phyloP scores from a whole-genome alignment of 2,113 vertebrate genomes.

The Rhabdornis inornatus region DNA sequence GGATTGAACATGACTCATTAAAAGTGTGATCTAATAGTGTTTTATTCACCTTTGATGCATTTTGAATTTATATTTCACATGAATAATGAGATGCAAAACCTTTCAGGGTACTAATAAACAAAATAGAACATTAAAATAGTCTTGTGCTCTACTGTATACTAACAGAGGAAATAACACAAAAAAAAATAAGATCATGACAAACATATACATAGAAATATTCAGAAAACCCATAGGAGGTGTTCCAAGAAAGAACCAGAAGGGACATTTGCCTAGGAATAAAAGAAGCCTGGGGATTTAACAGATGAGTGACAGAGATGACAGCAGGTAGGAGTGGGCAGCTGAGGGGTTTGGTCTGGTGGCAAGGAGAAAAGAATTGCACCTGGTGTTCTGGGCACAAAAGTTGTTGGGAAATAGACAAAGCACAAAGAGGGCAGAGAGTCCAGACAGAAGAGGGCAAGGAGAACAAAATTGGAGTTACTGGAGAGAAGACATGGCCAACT shows the following conservation, averaged over 20 bases:
- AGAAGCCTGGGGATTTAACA: slow-evolving; percentile 57
- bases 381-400: slow-evolving; percentile 43
- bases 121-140: not conserved
- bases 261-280: slow-evolving; percentile 39
- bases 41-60: not conserved
- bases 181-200: not conserved
- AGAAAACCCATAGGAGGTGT: not conserved
- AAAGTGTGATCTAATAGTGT: not conserved
- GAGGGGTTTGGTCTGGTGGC: slow-evolving; percentile 22
- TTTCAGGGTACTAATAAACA: not conserved
- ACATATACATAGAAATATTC: not conserved
- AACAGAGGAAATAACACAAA: not conserved
- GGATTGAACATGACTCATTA: not conserved
- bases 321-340: slow-evolving; percentile 51
- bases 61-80: not conserved
- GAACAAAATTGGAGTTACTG: not conserved
- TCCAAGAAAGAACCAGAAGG: slow-evolving; percentile 57
- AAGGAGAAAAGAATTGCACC: slow-evolving; percentile 14
- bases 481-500: not conserved
- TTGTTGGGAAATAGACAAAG: slow-evolving; percentile 5
- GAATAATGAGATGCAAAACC: not conserved
- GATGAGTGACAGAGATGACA: slow-evolving; percentile 45
- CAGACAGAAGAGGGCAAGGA: slow-evolving; percentile 7
- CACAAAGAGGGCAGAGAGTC: not conserved
- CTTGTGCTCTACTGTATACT: not conserved